A percentile compares a stretch with the other conserved stretches of the same genome.
phyloP scores from a whole-genome alignment of 2,888 invertebrate species.

The Chirona hameri region DNA sequence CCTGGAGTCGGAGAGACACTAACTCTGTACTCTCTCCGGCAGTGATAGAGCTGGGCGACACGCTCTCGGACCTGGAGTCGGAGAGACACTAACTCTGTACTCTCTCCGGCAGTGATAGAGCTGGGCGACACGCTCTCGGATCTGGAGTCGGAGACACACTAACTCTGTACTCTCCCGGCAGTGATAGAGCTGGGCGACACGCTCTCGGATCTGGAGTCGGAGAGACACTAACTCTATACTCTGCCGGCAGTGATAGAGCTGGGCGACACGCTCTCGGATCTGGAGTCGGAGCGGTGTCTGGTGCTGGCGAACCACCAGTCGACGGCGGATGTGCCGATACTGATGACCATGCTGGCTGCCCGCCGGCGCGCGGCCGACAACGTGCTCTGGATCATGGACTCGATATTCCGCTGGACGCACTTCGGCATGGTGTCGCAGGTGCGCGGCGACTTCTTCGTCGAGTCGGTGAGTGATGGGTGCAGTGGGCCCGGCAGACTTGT shows the following conservation, averaged over 20 bases:
- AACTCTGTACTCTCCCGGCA: not conserved
- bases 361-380: constrained; percentile 66
- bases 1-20: constrained; percentile 42
- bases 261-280: constrained; percentile 78
- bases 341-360: constrained; percentile 62
- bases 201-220: not conserved
- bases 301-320: constrained; percentile 92
- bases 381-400: constrained; percentile 96
- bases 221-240: not conserved
- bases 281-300: constrained; percentile 47
- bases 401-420: constrained; percentile 89
- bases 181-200: no score
- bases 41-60: not conserved
- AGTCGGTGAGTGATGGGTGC: constrained; percentile 66
- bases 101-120: not conserved
- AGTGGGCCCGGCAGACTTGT: no score
- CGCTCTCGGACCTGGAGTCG: not conserved
- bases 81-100: not conserved
- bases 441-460: constrained; percentile 93
- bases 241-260: constrained; percentile 65
- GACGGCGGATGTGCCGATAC: constrained; percentile 88
- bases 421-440: constrained; percentile 87
- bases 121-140: constrained; percentile 43
- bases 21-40: not conserved
- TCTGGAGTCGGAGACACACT: constrained; percentile 42